Evolutionary conservation across 1,140 invertebrate genomes (phyloP), one percentile per base, ranked within the genome.

Genomic region (Telenomus remus): DNA sequence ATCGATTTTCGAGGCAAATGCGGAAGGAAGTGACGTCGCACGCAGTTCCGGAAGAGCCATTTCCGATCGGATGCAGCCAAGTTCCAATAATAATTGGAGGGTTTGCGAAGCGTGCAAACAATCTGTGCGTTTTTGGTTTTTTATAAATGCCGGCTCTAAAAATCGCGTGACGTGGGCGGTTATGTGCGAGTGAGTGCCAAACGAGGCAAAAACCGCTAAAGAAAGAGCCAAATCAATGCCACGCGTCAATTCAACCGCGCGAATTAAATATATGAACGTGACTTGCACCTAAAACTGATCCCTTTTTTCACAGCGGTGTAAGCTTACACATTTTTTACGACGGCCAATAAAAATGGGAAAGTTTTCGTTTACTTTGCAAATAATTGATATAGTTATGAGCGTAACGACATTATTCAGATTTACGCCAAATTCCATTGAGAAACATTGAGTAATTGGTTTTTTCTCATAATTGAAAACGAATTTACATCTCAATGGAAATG

Each of bases 21-120:
- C 55, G 76, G 71, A 71, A 78, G 76, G 71, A 68, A 78, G 63
- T 53, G 57, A 74, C 76, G 76, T 72, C 66, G 63, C 49, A 66
- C 64, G 71, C 55, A 43, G 34, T 70, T 70, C 69, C 63, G 68
- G 50, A 54, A 57, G 33, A 64, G 43, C 63, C 56, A 56, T 76
- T 79, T 79, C 77, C 77, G 72, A 76, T 68, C 77, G 72, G 68
- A 76, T 43, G 46, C 70, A 54, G 48, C 43, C 55, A 55, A 48
- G 54, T 65, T 51, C 55, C 70, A 63, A 61, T 61, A 66, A 63
- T 75, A 75, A 75, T 75, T 75, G 71, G 50, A 68, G 56, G 47
- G 63, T 68, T 44, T 48, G 46, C 50, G 46, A 54, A 54, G 70
- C 54, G 57, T 57, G 39, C 47, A 61, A 54, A 59, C 59, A 56